Evolutionary conservation across 1,140 invertebrate genomes (phyloP).

Genomic region (Drosophila sucinea): DNA sequence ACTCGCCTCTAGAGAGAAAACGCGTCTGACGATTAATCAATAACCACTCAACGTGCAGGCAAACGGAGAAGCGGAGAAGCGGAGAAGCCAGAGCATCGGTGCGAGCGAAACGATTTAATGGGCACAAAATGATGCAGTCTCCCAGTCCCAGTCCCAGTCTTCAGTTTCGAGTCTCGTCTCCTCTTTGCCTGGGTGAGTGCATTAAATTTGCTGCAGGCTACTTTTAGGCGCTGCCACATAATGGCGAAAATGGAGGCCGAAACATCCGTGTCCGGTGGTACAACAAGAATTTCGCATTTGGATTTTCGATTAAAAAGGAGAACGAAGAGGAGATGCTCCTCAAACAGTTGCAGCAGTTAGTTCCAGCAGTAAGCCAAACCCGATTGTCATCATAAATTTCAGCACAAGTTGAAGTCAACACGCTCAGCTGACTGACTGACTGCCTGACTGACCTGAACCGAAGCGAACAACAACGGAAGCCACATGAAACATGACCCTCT

Average conservation of each 20-base stretch:
- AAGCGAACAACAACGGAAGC: constrained; percentile 63
- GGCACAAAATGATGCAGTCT: constrained; percentile 57
- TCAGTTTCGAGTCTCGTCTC: not conserved
- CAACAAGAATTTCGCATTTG: constrained; percentile 65
- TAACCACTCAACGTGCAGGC: constrained; percentile 59
- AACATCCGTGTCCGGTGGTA: constrained; percentile 28
- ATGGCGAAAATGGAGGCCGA: constrained; percentile 59
- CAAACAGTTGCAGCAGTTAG: constrained; percentile 2
- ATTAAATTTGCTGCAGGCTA: constrained; percentile 60
- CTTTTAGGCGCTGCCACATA: constrained; percentile 50
- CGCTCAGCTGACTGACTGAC: constrained; percentile 9
- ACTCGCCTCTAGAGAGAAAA: constrained; percentile 13
- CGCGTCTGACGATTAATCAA: constrained; percentile 64
- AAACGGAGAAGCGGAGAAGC: no score
- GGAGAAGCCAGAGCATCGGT: constrained; percentile 14
- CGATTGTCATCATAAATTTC: constrained; percentile 70
- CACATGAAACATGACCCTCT: constrained; percentile 66
- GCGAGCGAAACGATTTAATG: constrained; percentile 60
- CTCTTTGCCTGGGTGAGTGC: constrained; percentile 44
- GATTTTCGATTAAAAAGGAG: constrained; percentile 46
- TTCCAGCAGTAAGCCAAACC: constrained; percentile 47
- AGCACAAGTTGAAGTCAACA: constrained; percentile 46
- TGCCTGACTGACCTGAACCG: constrained; percentile 24
- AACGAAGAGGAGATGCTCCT: not conserved
- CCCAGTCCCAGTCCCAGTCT: not conserved